Percentiles rank a stretch among this genome's conserved stretches.
These are phyloP conservation scores for Lepus europaeus DNA, from an alignment of 2,113 vertebrate genomes.

Conservation along the genomic window DNA sequence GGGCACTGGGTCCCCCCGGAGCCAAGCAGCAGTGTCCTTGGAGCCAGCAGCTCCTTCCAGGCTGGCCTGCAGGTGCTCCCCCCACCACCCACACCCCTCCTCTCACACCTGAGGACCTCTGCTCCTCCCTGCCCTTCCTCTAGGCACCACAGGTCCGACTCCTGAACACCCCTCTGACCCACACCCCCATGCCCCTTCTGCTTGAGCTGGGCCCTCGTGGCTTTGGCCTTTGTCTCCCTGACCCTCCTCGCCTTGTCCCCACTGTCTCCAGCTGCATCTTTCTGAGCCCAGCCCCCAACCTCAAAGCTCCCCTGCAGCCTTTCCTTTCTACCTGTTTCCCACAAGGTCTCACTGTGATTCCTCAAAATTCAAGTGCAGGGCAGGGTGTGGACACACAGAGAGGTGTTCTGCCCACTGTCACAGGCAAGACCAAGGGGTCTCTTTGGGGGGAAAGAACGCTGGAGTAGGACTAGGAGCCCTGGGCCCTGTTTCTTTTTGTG, in stretches of 20 bases:
- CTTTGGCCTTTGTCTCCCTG: neutral
- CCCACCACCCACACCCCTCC: neutral
- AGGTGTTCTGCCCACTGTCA: neutral
- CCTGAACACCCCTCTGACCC: neutral
- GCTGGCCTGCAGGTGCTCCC: neutral
- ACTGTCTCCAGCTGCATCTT: fast-evolving
- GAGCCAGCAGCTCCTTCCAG: neutral
- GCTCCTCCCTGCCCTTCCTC: neutral
- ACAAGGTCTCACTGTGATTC: neutral
- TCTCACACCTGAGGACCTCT: fast-evolving
- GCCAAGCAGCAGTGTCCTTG: fast-evolving
- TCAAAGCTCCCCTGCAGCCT: fast-evolving
- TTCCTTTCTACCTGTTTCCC: neutral
- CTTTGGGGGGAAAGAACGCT: neutral
- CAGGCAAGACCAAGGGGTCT: neutral
- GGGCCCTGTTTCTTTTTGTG: constrained; percentile 19
- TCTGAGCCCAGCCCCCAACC: neutral
- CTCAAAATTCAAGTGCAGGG: neutral
- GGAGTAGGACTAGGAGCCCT: neutral
- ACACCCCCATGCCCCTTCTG: fast-evolving
- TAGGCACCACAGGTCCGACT: neutral
- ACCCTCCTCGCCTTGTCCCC: neutral
- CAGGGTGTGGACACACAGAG: neutral
- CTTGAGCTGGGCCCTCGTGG: neutral
- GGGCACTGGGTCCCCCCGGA: neutral